Base-by-base conservation (phyloP, 1,140 invertebrate species). In the Coenobita brevimanus region DNA sequence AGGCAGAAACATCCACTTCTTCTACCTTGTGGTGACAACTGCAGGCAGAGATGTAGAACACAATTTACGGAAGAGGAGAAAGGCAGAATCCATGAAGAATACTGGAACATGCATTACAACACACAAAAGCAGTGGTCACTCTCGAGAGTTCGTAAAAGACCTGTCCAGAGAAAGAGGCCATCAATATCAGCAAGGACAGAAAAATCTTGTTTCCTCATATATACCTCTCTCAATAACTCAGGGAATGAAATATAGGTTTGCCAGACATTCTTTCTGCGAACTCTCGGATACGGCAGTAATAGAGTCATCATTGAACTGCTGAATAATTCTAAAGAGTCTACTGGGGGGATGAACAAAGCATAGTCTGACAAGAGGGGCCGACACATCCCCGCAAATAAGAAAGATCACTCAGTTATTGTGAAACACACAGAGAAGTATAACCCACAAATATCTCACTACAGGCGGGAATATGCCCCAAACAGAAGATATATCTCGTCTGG, bases 131-230 rank as follows among this genome's bases (percentile, higher is more conserved):
- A 81, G 46, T 60, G 30, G 24, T 17, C 30, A 13, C 8, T 54
- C 13, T 24, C 30, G 8, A 54, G 33, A 38, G 17, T 75, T 13
- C 38, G 24, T 50, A 62, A 60, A 62, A 60, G 15, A 81, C 54
- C 43, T 60, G 78, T 81, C 50, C 13, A 57, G 36, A 57, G 54
- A 60, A 81, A 81, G 13, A 57, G 54, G 36, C 46, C 78, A 81
- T 81, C 78, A 81, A 60, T 54, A 81, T 81, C 50, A 81, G 78
- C 57, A 62, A 81, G 78, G 50, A 81, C 78, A 81, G 46, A 21
- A 50, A 81, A 81, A 81, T 81, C 50, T 57, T 81, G 50, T 36
- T 60, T 54, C 78, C 78, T 81, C 30, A 81, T 81, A 6, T 60
- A 60, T 81, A 81, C 78, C 46, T 81, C 60, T 33, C 43, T 81